Evolutionary conservation across 2,888 invertebrate species (phyloP), one percentile per base, ranked within the genome.

Genomic region (Apamea monoglypha): DNA sequence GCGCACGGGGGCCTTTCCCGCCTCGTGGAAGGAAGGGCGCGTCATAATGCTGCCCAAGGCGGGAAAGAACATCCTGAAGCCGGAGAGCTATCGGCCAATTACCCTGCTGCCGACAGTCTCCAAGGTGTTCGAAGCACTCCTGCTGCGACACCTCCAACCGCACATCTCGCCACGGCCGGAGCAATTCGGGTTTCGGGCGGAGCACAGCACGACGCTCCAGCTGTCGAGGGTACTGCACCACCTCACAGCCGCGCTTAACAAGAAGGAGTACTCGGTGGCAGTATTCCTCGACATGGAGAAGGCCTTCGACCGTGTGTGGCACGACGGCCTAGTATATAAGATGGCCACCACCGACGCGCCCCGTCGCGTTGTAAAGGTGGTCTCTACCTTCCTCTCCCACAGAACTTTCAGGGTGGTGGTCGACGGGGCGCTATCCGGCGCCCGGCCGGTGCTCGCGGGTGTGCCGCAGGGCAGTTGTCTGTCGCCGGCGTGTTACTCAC

Each of bases 391-490:
- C 1, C n/a, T 76, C 6, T 2, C n/a, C 2, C 3, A 68, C 25
- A 32, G 69, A 10, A 75, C n/a, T 1, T 32, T 32, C 32, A 21
- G 29, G 21, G 59, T 68, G 8, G 32, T 12, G 40, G 44, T 68
- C 21, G 59, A 75, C 0, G 32, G 29, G 2, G 18, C 29, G 47
- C 44, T 36, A 2, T 1, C 66, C 36, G 36, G 36, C 36, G 36
- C 36, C 36, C 36, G 36, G 36, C 36, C 32, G 5, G 66, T 56
- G 1, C 8, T 1, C 0, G 74, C 66, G 3, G 53, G 40, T 0
- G 66, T 53, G 2, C 74, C 74, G 21, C 66, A 56, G 21, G 40
- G 53, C 16, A 40, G 74, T 12, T 74, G 53, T 16, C 16, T 71
- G 4, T 59, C 59, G 40, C 59, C 59, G 1, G 16, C 29, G 56